Evolutionary conservation across 2,113 vertebrate genomes (phyloP), one percentile per base, ranked within the genome.

Genomic region (Microtus pennsylvanicus): DNA sequence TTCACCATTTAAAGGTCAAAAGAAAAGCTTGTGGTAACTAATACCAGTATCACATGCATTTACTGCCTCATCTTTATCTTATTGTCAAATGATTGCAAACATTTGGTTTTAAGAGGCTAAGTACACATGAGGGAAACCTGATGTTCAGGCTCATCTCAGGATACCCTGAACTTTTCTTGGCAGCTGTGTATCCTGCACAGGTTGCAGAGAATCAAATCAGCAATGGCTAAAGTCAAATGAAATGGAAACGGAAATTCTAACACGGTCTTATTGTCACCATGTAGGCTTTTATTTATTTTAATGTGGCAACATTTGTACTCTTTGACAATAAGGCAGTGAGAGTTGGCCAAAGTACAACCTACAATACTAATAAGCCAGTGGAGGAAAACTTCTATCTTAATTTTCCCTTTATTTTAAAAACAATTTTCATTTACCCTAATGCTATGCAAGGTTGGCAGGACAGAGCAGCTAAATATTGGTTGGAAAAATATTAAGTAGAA

Each of bases 181-280:
- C 38, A 50, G 8, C 92, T 19, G 16, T 78, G 80, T 88, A 78
- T 69, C 24, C 92, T 88, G 7, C 33, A 24, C 42, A 42, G 3
- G 80, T 96, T 90, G 50, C 30, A 52, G 94, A 91, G 52, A 95
- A 89, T 94, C 22, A 87, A 67, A 69, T 91, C 83, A 87, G 21
- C 63, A 3, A 33, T 38, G 38, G 28, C 4, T 30, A 58, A 93
- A 88, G 90, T 74, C 1, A 13, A 90, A 50, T 63, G 7, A 21
- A 90, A 50, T 63, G 7, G 83, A 90, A 96, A 93, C 58, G 38
- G 12, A 69, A 90, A 86, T 86, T 86, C 22, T 92, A 90, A 42
- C 33, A 19, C 28, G 52, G 7, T 86, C 87, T 91, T 81, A n/a
- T 94, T 91, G 45, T 87, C 45, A 70, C 24, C 12, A 7, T 78